These are phyloP conservation scores for Microplitis mediator DNA, from an alignment of 1,140 invertebrate genomes.

Conservation along the genomic window DNA sequence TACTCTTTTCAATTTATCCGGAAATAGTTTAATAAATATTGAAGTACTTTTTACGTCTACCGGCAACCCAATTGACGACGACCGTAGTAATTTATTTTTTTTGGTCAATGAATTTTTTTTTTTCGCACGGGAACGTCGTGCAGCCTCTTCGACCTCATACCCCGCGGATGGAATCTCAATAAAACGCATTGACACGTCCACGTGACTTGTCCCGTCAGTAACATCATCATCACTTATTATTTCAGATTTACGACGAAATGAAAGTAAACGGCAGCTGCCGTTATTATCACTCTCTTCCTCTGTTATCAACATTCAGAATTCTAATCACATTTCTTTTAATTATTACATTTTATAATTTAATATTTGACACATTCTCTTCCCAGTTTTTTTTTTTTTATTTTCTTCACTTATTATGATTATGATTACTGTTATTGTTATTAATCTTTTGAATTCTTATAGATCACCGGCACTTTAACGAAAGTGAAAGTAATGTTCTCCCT, in stretches of 20 bases:
- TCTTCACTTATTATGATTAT: constrained; percentile 12
- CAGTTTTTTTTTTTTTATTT: constrained; percentile 23
- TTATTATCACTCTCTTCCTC: constrained; percentile 48
- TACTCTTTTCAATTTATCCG: constrained; percentile 7
- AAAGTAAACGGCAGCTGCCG: constrained; percentile 57
- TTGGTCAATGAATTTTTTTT: constrained; percentile 16
- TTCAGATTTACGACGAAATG: constrained; percentile 46
- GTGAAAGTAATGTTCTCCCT: constrained; percentile 34
- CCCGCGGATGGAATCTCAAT: constrained; percentile 16
- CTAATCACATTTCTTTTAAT: background rate
- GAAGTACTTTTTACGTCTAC: constrained; percentile 18
- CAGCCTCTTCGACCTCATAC: no score
- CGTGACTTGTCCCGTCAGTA: constrained; percentile 6
- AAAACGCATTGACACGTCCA: constrained; percentile 18
- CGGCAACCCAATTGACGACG: constrained; percentile 18
- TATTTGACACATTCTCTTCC: background rate
- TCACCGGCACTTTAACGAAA: constrained; percentile 37
- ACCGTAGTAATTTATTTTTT: constrained; percentile 1
- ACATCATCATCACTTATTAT: constrained; percentile 35
- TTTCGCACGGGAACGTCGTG: no score
- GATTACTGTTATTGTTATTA: background rate
- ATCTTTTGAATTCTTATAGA: background rate
- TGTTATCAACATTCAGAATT: constrained; percentile 55
- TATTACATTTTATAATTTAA: background rate
- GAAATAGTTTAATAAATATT: constrained; percentile 22